These are phyloP conservation scores for Empis livida DNA, from an alignment of 2,888 invertebrate genomes.

Conservation along the genomic window DNA sequence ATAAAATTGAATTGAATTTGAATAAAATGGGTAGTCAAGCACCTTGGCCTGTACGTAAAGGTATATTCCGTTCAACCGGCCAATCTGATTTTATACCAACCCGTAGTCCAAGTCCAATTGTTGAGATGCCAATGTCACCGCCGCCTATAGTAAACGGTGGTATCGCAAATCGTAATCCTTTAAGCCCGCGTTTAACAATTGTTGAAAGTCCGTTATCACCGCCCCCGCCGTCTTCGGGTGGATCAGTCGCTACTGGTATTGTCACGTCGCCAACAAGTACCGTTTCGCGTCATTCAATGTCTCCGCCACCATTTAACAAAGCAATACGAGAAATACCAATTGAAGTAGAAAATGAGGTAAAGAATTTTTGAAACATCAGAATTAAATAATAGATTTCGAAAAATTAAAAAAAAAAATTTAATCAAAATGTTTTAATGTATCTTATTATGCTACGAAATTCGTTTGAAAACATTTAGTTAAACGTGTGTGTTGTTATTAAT, in stretches of 20 bases:
- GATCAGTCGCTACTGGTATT: slow-evolving; percentile 8
- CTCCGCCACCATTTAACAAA: slow-evolving; percentile 14
- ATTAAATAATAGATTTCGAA: too few relatives aligned
- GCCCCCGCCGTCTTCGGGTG: slow-evolving; percentile 20
- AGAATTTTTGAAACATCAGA: neutral
- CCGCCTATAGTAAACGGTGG: slow-evolving; percentile 17
- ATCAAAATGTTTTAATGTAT: too few relatives aligned
- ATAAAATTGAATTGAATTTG: neutral
- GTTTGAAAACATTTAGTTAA: too few relatives aligned
- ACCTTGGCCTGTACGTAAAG: slow-evolving; percentile 62
- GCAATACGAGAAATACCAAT: slow-evolving; percentile 35
- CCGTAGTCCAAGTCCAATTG: slow-evolving; percentile 34
- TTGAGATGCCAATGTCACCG: slow-evolving; percentile 36
- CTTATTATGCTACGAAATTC: too few relatives aligned
- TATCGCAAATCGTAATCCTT: slow-evolving; percentile 14
- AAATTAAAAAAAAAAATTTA: too few relatives aligned
- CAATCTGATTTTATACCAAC: slow-evolving; percentile 34
- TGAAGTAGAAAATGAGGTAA: slow-evolving; percentile 33
- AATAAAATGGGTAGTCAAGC: slow-evolving; percentile 42
- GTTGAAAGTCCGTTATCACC: slow-evolving; percentile 21
- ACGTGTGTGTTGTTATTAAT: too few relatives aligned
- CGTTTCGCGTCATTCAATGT: slow-evolving; percentile 10
- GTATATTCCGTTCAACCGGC: slow-evolving; percentile 38
- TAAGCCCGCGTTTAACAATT: slow-evolving; percentile 18
- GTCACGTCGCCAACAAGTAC: too few relatives aligned